Conservation (phyloP, 1,140 invertebrate species). For the Capitella teleta region DNA sequence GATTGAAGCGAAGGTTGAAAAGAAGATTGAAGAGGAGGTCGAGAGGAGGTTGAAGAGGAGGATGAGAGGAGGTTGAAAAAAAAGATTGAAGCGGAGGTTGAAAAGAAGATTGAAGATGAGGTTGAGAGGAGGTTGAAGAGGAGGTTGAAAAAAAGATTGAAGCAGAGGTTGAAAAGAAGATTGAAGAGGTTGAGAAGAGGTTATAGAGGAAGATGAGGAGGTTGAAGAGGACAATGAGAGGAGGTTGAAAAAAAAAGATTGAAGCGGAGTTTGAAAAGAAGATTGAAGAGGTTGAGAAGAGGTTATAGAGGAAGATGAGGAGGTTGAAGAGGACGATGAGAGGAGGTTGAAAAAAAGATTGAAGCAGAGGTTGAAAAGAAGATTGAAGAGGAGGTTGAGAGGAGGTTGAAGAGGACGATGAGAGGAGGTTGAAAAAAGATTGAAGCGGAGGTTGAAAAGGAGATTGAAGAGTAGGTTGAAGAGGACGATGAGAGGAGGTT, state of each 20-base stretch:
- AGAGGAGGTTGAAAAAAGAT: background rate
- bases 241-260: background rate
- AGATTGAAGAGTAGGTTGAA: too few species aligned
- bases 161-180: background rate
- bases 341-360: background rate
- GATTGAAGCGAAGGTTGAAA: constrained; percentile 64
- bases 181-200: constrained; percentile 2
- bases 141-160: background rate
- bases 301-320: too few species aligned
- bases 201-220: background rate
- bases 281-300: constrained; percentile 1
- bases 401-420: background rate
- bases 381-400: background rate
- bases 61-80: background rate
- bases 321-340: background rate
- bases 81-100: background rate
- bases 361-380: background rate
- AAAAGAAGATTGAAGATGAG: constrained; percentile 1
- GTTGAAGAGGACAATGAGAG: background rate
- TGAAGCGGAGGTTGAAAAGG: background rate
- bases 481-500: too few species aligned
- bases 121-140: background rate
- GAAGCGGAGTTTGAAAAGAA: background rate
- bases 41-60: background rate
- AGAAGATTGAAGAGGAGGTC: too few species aligned